Percentiles rank a stretch among this genome's conserved stretches.
Evolutionary conservation across 1,140 invertebrate species (phyloP).

Genomic region (Babylonia areolata): DNA sequence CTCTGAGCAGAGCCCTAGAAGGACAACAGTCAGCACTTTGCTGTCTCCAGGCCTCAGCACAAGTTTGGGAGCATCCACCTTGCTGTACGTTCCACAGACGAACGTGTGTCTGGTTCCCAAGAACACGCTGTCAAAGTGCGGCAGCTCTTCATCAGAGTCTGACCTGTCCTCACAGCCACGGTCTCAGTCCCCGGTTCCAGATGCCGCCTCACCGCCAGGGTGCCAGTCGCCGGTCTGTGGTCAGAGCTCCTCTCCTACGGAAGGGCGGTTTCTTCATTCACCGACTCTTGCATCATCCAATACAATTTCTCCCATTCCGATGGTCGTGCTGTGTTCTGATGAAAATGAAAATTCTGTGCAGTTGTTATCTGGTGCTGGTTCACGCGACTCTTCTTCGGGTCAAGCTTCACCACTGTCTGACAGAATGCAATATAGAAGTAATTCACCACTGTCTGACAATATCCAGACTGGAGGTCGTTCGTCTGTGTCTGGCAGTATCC

Average conservation of each 20-base stretch:
- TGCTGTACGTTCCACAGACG: background rate
- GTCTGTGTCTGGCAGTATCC: no score
- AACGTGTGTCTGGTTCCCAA: background rate
- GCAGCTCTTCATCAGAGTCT: background rate
- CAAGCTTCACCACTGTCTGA: background rate
- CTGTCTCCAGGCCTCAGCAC: background rate
- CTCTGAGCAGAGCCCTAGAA: background rate
- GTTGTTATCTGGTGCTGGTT: background rate
- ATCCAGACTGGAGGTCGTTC: no score
- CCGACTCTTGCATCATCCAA: background rate
- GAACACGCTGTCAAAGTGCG: background rate
- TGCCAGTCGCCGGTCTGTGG: background rate
- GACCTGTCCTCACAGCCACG: background rate
- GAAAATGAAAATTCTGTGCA: background rate
- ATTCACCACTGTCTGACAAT: background rate
- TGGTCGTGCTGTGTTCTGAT: background rate
- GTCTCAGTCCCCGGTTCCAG: background rate
- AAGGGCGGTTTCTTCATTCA: no score
- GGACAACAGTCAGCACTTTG: background rate
- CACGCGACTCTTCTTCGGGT: background rate
- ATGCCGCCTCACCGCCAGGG: no score
- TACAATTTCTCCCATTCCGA: constrained; percentile 13
- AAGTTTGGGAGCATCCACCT: background rate
- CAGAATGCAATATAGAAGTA: background rate
- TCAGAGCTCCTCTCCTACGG: background rate